Conservation (phyloP, 2,797 vertebrate genomes). For the Gymnothorax reevesii region DNA sequence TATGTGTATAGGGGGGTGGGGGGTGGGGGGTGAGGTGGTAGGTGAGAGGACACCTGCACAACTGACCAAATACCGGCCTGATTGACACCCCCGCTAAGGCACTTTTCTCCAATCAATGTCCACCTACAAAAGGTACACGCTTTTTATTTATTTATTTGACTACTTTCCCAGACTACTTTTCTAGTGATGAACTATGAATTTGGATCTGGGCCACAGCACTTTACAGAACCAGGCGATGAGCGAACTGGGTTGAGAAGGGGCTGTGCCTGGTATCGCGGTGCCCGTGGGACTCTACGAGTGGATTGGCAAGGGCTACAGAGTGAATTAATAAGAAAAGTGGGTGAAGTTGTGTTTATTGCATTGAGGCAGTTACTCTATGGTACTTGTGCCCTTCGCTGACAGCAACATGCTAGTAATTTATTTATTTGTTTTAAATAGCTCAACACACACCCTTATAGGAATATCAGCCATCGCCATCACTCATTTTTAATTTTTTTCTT, state of each 20-base stretch:
- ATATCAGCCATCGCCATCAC: neutral
- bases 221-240: neutral
- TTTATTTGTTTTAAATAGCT: neutral
- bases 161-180: neutral
- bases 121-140: slow-evolving; percentile 56
- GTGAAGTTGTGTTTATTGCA: slow-evolving; percentile 63
- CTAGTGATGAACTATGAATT: neutral
- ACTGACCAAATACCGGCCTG: slow-evolving; percentile 5
- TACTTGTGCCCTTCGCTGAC: neutral
- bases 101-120: slow-evolving; percentile 67
- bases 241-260: neutral
- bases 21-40: neutral
- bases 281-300: neutral
- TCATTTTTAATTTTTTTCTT: neutral
- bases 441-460: neutral
- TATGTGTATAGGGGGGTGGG: neutral
- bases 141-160: neutral
- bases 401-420: neutral
- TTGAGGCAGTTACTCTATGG: slow-evolving; percentile 52
- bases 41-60: neutral
- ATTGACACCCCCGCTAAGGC: slow-evolving; percentile 55
- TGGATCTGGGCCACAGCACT: neutral
- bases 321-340: slow-evolving; percentile 31
- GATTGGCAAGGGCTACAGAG: slow-evolving; percentile 22
- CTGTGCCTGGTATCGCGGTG: slow-evolving; percentile 26